Percentiles rank a stretch among this genome's conserved stretches.
phyloP scores from a whole-genome alignment of 2,113 vertebrate genomes.

The Xiphias gladius region DNA sequence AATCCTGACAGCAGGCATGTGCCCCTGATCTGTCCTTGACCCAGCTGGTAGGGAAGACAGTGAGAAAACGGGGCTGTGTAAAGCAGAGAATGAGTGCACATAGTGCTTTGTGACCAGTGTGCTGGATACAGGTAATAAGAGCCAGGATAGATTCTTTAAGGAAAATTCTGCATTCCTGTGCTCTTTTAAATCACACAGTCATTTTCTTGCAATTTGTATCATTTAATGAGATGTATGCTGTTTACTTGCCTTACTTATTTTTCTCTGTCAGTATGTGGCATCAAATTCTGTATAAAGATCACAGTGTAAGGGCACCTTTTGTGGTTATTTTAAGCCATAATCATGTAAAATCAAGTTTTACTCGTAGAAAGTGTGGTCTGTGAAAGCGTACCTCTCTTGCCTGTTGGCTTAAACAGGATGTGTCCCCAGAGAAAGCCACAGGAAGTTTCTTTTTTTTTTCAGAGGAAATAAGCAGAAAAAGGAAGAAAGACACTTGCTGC shows the following conservation, averaged over 20 bases:
- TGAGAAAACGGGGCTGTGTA: neutral
- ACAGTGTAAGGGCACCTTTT: neutral
- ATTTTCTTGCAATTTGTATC: neutral
- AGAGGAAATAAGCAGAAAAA: neutral
- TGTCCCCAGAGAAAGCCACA: neutral
- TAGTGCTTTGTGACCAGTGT: constrained; percentile 6
- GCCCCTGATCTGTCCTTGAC: constrained; percentile 63
- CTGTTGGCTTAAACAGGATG: neutral
- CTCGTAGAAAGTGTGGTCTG: neutral
- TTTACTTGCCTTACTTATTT: neutral
- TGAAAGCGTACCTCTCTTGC: neutral
- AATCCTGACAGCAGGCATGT: constrained; percentile 34
- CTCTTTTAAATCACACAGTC: neutral
- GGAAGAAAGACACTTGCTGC: constrained; percentile 11
- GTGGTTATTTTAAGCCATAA: neutral
- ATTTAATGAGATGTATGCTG: neutral
- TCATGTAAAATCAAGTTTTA: neutral
- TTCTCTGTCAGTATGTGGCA: neutral
- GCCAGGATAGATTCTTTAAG: neutral
- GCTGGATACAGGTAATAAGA: neutral
- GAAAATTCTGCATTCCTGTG: neutral
- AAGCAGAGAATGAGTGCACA: neutral
- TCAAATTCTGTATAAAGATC: neutral
- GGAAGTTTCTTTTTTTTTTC: neutral
- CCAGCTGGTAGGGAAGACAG: constrained; percentile 5